Conservation (phyloP, 1,140 invertebrate species). For the Thaumetopoea pityocampa region DNA sequence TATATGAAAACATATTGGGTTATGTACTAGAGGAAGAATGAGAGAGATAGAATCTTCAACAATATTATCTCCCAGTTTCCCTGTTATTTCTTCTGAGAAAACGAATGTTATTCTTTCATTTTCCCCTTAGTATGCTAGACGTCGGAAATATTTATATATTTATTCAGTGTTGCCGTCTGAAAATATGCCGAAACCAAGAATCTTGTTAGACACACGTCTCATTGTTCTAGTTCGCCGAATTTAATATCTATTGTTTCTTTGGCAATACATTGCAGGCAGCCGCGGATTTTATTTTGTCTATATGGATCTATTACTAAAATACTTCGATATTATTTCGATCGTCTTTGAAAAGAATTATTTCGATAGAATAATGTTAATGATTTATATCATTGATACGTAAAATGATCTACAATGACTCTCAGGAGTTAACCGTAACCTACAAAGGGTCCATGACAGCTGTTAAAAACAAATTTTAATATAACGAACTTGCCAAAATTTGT, state of each 20-base stretch:
- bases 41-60: conserved; percentile 2
- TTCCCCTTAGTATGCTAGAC: conserved; percentile 6
- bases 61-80: conserved; percentile 8
- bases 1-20: too few species aligned
- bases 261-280: conserved; percentile 14
- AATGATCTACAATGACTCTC: too few species aligned
- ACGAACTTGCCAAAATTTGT: too few species aligned
- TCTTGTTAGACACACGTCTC: conserved; percentile 16
- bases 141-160: conserved; percentile 9
- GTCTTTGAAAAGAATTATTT: too few species aligned
- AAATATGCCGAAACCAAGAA: conserved; percentile 8
- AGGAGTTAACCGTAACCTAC: too few species aligned
- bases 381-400: too few species aligned
- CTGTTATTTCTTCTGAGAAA: neutral
- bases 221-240: conserved; percentile 20
- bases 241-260: conserved; percentile 18
- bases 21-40: neutral
- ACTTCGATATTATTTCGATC: neutral
- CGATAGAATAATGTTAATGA: too few species aligned
- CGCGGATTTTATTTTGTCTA: conserved; percentile 13
- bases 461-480: too few species aligned
- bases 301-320: conserved; percentile 8
- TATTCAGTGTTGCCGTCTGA: neutral
- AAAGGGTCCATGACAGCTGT: too few species aligned
- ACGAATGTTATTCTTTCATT: conserved; percentile 8